Evolutionary conservation across 35 echinoderm and acorn worm species (phyloP), one percentile per base, ranked within the genome.

Genomic region (Patiria miniata): DNA sequence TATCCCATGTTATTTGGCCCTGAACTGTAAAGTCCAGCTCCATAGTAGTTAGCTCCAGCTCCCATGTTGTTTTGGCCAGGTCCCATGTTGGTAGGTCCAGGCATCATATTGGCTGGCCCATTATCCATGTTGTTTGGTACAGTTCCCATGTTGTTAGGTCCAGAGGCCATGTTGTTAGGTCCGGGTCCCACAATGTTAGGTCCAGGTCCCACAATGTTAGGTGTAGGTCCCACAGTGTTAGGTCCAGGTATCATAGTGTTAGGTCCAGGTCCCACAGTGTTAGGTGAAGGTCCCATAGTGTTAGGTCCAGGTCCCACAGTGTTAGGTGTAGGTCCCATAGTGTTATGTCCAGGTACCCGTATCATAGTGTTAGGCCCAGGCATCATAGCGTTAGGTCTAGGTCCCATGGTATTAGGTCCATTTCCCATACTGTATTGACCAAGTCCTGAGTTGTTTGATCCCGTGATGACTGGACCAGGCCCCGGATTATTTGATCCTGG

Each of bases 101-200:
- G 61, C 12, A 17, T 23, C 61, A 69, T 29, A 34, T 29, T 69
- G 61, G 0, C 29, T 36, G 61, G 61, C 29, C 61, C 61, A 32
- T 17, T 10, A 32, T 23, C 61, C 19, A 69, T 69, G 26, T 69
- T 69, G 61, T 0, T 69, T 69, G 61, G 19, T 69, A 17, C 61
- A 23, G 61, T 2, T 69, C 61, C 61, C 61, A 69, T 69, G 61
- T 29, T 69, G 61, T 18, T 69, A n/a, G 61, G 61, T 69, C 61
- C 61, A 69, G 29, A 3, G 23, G 18, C 26, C 61, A 69, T 69
- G 26, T 69, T 23, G 61, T 7, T 15, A 1, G 61, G 8, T 2
- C 65, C 3, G 29, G 19, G 26, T 73, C 65, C 65, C 19, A 73
- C 14, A 16, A 26, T 73, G 26, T 7, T 36, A 12, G 30, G 29